phyloP scores from a whole-genome alignment of 2,113 vertebrate genomes.

The Toxotes jaculatrix region DNA sequence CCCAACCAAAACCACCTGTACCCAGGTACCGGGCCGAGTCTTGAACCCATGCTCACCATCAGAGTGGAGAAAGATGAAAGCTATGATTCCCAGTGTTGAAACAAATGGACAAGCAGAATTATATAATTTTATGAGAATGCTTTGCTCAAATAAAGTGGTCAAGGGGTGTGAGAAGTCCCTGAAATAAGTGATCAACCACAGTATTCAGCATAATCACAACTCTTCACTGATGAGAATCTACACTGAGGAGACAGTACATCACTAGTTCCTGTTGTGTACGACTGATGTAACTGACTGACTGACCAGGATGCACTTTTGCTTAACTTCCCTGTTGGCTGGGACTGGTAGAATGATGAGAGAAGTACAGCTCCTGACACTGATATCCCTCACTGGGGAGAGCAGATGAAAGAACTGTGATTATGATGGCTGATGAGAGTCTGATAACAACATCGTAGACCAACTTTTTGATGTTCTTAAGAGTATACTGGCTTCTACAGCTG shows the following conservation, averaged over 20 bases:
- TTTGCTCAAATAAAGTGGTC: conserved; percentile 14
- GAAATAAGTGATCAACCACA: conserved; percentile 2
- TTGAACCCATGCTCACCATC: conserved; percentile 95
- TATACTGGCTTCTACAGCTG: background rate
- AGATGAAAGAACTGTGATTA: conserved; percentile 22
- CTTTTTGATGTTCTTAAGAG: conserved; percentile 26
- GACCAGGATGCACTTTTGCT: conserved; percentile 48
- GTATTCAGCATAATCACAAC: conserved; percentile 9
- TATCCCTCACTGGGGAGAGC: background rate
- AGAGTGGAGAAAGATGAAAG: conserved; percentile 93
- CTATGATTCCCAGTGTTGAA: conserved; percentile 89
- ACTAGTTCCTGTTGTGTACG: conserved; percentile 13
- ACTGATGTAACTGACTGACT: conserved; percentile 31
- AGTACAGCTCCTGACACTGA: conserved; percentile 55
- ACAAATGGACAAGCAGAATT: conserved; percentile 11
- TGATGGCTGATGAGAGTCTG: conserved; percentile 21
- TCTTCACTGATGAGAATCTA: conserved; percentile 28
- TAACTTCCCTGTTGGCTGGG: conserved; percentile 15
- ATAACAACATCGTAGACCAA: background rate
- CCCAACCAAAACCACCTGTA: conserved; percentile 88
- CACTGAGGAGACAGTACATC: conserved; percentile 17
- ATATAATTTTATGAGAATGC: conserved; percentile 20
- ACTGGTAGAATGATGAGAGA: conserved; percentile 83
- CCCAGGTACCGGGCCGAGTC: conserved; percentile 85
- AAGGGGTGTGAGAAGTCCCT: conserved; percentile 8